Conservation (phyloP, 2,113 vertebrate species). For the Gymnogyps californianus region DNA sequence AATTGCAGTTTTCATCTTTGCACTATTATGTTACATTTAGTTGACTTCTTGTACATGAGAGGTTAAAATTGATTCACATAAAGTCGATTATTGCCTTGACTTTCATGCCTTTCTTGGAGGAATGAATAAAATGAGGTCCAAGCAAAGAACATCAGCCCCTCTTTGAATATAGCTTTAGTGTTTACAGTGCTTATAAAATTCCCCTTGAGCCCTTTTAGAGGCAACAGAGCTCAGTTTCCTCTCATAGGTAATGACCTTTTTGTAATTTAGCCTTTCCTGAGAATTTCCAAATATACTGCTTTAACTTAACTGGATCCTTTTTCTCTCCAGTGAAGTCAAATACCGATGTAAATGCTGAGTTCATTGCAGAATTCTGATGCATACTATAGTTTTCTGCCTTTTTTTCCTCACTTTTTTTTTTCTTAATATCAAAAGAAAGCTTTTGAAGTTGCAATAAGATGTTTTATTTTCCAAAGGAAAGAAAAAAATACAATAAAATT, state of each 20-base stretch:
- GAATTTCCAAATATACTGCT: slow-evolving; percentile 11
- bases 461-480: neutral
- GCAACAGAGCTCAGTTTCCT: neutral
- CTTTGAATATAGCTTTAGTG: neutral
- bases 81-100: neutral
- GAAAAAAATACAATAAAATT: neutral
- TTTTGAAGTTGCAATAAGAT: neutral
- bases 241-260: neutral
- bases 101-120: neutral
- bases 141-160: neutral
- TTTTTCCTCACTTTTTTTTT: neutral
- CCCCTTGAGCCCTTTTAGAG: neutral
- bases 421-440: neutral
- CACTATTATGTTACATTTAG: neutral
- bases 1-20: neutral
- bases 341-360: neutral
- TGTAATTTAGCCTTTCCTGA: slow-evolving; percentile 30
- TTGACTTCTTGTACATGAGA: slow-evolving; percentile 11
- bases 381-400: neutral
- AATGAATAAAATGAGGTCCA: slow-evolving; percentile 19
- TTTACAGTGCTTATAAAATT: slow-evolving; percentile 15
- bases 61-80: neutral
- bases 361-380: neutral
- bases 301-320: slow-evolving; percentile 25
- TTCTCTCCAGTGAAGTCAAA: neutral